phyloP scores from a whole-genome alignment of 2,888 invertebrate species.

The Euproctis similis region DNA sequence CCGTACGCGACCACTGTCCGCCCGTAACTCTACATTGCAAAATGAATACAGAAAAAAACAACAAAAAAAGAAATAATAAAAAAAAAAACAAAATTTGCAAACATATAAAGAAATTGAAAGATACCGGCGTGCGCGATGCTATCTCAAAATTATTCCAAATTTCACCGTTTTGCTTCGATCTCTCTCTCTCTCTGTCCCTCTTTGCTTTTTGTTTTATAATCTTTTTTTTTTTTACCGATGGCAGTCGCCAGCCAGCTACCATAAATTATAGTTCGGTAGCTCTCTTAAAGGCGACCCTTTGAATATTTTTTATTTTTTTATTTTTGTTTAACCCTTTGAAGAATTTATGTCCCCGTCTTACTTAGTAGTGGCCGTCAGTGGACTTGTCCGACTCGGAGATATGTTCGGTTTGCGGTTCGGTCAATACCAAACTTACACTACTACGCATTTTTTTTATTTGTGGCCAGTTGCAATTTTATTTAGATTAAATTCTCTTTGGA shows the following conservation, averaged over 20 bases:
- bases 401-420: constrained; percentile 30
- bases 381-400: constrained; percentile 35
- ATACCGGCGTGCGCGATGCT: constrained; percentile 65
- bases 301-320: constrained; percentile 53
- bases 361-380: constrained; percentile 67
- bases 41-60: too few relatives aligned
- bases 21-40: constrained; percentile 37
- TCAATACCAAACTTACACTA: constrained; percentile 20
- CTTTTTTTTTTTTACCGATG: constrained; percentile 45
- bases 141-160: constrained; percentile 75
- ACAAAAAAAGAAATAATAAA: constrained; percentile 26
- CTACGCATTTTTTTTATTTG: constrained; percentile 6
- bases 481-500: too few relatives aligned
- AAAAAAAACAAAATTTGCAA: constrained; percentile 55
- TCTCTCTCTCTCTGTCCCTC: constrained; percentile 35
- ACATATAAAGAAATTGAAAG: constrained; percentile 69
- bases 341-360: constrained; percentile 74
- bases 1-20: constrained; percentile 16
- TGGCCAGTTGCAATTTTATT: too few relatives aligned
- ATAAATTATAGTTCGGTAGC: constrained; percentile 77
- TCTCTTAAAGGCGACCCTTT: constrained; percentile 70
- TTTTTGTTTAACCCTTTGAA: constrained; percentile 70
- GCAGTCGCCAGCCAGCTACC: constrained; percentile 54
- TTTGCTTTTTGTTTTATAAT: too few relatives aligned
- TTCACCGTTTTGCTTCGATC: constrained; percentile 65